Conservation (phyloP, 2,888 invertebrate species). For the Spodoptera exigua region DNA sequence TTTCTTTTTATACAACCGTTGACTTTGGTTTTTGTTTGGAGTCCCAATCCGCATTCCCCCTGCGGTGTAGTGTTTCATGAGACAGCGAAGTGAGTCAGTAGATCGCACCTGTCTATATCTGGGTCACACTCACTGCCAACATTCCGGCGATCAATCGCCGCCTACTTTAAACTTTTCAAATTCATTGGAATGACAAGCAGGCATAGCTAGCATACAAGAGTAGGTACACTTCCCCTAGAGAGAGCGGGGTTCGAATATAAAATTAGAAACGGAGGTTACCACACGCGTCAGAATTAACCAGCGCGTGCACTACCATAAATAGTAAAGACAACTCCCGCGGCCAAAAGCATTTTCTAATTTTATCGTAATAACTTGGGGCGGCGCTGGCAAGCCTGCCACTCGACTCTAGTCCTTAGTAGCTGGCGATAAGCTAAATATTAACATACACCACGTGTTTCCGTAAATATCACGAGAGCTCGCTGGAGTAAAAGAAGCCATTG, state of each 20-base stretch:
- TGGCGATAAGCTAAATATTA: constrained; percentile 61
- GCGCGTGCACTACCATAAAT: constrained; percentile 85
- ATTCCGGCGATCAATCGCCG: constrained; percentile 61
- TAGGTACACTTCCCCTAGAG: constrained; percentile 50
- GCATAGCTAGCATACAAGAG: constrained; percentile 38
- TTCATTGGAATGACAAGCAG: constrained; percentile 46
- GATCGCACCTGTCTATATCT: constrained; percentile 70
- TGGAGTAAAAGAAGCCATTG: constrained; percentile 66
- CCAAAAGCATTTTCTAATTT: constrained; percentile 83
- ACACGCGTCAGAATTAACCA: constrained; percentile 74
- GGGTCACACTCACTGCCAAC: constrained; percentile 74
- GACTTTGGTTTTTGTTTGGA: constrained; percentile 81
- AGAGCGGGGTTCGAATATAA: constrained; percentile 46
- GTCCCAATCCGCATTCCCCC: constrained; percentile 64
- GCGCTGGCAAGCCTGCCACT: constrained; percentile 57
- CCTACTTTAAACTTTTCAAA: constrained; percentile 52
- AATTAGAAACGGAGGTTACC: constrained; percentile 74
- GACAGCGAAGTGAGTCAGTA: constrained; percentile 54
- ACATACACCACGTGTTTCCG: constrained; percentile 66
- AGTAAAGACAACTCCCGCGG: constrained; percentile 83
- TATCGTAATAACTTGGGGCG: constrained; percentile 70
- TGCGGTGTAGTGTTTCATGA: constrained; percentile 57
- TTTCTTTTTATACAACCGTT: constrained; percentile 87
- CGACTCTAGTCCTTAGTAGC: constrained; percentile 56
- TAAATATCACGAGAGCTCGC: constrained; percentile 66